phyloP scores from a whole-genome alignment of 53 echinoderm and acorn worm genomes.

The Echinarachnius parma region DNA sequence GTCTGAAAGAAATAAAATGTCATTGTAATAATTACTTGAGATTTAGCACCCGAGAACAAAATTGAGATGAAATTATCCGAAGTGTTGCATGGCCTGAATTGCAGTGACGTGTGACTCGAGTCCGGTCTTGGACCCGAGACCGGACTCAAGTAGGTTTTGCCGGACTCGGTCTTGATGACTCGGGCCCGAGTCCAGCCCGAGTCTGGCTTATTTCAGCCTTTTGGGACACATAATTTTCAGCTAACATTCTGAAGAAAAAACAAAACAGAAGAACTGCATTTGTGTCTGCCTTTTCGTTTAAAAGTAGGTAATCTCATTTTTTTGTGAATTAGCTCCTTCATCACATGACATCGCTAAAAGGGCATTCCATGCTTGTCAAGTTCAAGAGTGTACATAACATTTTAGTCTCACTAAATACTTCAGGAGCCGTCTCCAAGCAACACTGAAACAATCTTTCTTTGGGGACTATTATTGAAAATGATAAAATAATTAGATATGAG shows the following conservation, averaged over 20 bases:
- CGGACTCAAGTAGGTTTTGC: neutral
- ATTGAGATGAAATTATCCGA: slow-evolving; percentile 24
- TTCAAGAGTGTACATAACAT: slow-evolving; percentile 11
- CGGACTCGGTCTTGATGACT: slow-evolving; percentile 15
- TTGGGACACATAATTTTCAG: slow-evolving; percentile 15
- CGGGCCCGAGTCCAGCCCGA: slow-evolving; percentile 15
- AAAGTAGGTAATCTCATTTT: slow-evolving; percentile 14
- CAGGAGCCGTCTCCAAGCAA: slow-evolving; percentile 11
- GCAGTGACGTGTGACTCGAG: slow-evolving; percentile 3
- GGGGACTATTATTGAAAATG: slow-evolving; percentile 13
- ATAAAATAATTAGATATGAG: slow-evolving; percentile 21
- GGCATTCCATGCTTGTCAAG: slow-evolving; percentile 11
- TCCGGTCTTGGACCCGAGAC: slow-evolving; percentile 4
- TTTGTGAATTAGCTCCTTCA: slow-evolving; percentile 11
- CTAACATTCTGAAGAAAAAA: slow-evolving; percentile 16
- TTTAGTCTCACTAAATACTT: slow-evolving; percentile 14
- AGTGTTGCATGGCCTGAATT: slow-evolving; percentile 31
- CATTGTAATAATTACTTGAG: slow-evolving; percentile 28
- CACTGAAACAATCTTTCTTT: slow-evolving; percentile 5
- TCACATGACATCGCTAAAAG: slow-evolving; percentile 15
- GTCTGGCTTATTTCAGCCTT: slow-evolving; percentile 8
- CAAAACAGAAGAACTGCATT: slow-evolving; percentile 19
- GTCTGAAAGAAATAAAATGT: slow-evolving; percentile 34
- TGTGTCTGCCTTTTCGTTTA: slow-evolving; percentile 15
- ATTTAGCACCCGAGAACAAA: slow-evolving; percentile 27